Base-by-base conservation (phyloP, 2,888 invertebrate genomes). In the Xylota segnis region DNA sequence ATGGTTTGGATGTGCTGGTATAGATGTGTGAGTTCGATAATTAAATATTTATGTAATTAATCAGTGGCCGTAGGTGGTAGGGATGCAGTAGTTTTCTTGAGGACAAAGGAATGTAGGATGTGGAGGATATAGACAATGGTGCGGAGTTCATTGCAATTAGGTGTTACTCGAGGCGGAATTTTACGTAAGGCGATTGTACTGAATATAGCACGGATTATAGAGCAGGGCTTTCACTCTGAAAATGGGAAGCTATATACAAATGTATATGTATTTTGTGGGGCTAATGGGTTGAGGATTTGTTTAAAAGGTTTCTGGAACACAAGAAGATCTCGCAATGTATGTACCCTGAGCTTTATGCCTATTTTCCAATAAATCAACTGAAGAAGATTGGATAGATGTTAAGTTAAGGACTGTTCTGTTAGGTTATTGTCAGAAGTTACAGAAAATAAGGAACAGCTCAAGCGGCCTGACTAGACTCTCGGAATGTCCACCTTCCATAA, bases 1-100 rank as follows among this genome's bases (percentile, higher is more conserved):
- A 66, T 83, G 61, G 70, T 37, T 72, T 18, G 18, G 59, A 40
- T 56, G 54, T 47, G 16, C 27, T 9, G 52, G 37, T 76, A 45
- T 12, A 52, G 50, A 47, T 12, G 71, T 61, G 16, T 54, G 54
- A 37, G 27, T 71, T 71, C 66, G 56, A 66, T 77, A 72, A 86
- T 86, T 81, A 76, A 86, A 86, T 77, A 86, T 86, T 86, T 77
- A 86, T 82, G 82, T 68, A 82, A 82, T 86, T 86, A 86, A 86
- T 82, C 54, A 82, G 81, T 75, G 75, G 63, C 75, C 81, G 71
- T 37, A 56, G 65, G 81, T 16, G 34, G 5, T 12, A 45, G 47
- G 27, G 16, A 54, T 83, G 65, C 63, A 63, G 54, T 47, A 32
- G 40, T 14, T 45, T 37, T 54, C 45, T 12, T 40, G 12, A 14